Percentiles rank a stretch among this genome's conserved stretches.
Conservation (phyloP, 2,113 vertebrate species). For the Pedionomus torquatus region DNA sequence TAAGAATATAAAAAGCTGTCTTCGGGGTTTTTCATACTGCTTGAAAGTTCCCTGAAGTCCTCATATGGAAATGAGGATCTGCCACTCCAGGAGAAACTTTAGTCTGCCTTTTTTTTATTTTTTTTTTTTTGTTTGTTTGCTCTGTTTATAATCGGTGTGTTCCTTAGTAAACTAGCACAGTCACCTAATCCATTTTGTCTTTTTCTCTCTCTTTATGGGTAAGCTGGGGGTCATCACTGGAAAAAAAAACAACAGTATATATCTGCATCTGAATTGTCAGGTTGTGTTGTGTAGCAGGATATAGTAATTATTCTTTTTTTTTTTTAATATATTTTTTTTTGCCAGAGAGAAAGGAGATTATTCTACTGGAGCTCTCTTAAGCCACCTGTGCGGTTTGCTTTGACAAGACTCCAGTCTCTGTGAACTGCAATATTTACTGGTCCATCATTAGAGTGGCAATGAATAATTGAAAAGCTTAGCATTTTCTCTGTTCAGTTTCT, state of each 20-base stretch:
- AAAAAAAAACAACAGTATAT: neutral
- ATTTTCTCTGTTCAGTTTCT: neutral
- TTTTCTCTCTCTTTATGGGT: neutral
- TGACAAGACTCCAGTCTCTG: neutral
- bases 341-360: neutral
- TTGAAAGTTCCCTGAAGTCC: neutral
- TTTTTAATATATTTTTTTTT: no score
- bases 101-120: neutral
- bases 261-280: neutral
- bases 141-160: neutral
- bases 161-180: neutral
- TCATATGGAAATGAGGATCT: neutral
- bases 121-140: neutral
- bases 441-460: neutral
- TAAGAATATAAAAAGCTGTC: neutral
- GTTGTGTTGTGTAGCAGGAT: neutral
- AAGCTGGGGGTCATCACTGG: neutral
- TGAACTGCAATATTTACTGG: neutral
- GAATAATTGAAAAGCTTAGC: neutral
- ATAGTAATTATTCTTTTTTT: no score
- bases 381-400: neutral
- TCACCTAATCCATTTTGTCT: neutral
- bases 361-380: neutral
- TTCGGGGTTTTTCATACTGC: neutral
- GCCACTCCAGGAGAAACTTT: neutral